phyloP scores from a whole-genome alignment of 2,888 invertebrate species.

The Abrostola tripartita region DNA sequence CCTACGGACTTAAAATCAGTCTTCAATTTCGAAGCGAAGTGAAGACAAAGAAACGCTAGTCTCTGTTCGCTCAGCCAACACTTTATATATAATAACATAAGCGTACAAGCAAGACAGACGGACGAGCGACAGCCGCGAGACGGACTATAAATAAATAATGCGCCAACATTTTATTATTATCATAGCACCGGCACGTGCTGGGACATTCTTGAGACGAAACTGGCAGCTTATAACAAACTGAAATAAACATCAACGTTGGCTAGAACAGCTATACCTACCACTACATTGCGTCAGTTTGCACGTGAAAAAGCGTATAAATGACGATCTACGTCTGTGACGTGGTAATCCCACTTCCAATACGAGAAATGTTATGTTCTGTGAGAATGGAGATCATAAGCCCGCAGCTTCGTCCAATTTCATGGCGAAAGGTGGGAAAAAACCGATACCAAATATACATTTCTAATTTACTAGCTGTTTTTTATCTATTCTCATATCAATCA shows the following conservation, averaged over 20 bases:
- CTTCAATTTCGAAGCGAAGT: slow-evolving; percentile 11
- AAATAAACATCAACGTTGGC: slow-evolving; percentile 68
- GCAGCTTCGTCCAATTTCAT: slow-evolving; percentile 37
- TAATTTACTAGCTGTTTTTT: slow-evolving; percentile 48
- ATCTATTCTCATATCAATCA: slow-evolving; percentile 51
- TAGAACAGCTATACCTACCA: slow-evolving; percentile 50
- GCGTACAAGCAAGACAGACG: slow-evolving; percentile 78
- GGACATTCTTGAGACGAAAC: slow-evolving; percentile 80
- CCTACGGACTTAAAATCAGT: slow-evolving; percentile 8
- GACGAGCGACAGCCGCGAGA: slow-evolving; percentile 87
- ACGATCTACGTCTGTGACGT: slow-evolving; percentile 45
- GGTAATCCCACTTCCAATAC: slow-evolving; percentile 21
- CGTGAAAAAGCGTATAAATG: slow-evolving; percentile 49
- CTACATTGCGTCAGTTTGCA: slow-evolving; percentile 47
- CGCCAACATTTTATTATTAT: slow-evolving; percentile 88
- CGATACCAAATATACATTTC: slow-evolving; percentile 38
- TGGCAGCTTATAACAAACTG: slow-evolving; percentile 75
- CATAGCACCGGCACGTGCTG: slow-evolving; percentile 85
- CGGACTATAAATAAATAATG: slow-evolving; percentile 88
- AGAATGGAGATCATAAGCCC: slow-evolving; percentile 25
- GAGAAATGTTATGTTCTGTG: slow-evolving; percentile 22
- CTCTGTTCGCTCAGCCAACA: slow-evolving; percentile 56
- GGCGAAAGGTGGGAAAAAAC: slow-evolving; percentile 39
- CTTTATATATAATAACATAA: slow-evolving; percentile 75
- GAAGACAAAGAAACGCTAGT: slow-evolving; percentile 55